Evolutionary conservation across 2,797 vertebrate genomes (phyloP).

Genomic region (Schizothorax lantsangensis): DNA sequence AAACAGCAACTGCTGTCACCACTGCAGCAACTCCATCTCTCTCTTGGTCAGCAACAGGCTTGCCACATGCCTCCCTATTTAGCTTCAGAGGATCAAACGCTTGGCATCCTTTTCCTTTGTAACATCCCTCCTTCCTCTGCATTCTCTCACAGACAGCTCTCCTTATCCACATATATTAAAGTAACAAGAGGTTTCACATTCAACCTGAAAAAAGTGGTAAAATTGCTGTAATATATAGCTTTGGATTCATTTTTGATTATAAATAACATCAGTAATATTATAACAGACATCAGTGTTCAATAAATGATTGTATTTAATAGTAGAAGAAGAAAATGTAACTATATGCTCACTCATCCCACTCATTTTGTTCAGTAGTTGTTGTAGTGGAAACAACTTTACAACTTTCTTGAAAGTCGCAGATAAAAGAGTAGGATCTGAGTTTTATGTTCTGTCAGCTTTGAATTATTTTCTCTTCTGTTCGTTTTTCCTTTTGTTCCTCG

Average conservation of each 20-base stretch:
- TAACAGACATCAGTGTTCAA: background rate
- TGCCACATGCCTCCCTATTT: constrained; percentile 44
- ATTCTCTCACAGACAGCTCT: constrained; percentile 27
- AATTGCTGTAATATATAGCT: background rate
- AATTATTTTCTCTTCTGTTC: background rate
- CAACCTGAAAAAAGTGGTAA: background rate
- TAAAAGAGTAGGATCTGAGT: background rate
- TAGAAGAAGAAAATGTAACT: background rate
- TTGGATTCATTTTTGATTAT: background rate
- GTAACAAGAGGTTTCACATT: constrained; percentile 10
- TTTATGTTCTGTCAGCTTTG: background rate
- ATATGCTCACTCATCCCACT: background rate
- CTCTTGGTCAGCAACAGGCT: constrained; percentile 36
- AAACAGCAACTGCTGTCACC: background rate
- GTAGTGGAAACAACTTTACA: background rate
- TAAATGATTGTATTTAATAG: background rate
- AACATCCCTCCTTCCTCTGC: constrained; percentile 13
- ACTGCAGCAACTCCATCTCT: background rate
- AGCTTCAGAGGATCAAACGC: constrained; percentile 50
- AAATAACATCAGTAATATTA: background rate
- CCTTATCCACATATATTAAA: background rate
- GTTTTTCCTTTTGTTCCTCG: background rate
- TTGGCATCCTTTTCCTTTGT: constrained; percentile 41
- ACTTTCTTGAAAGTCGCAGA: background rate
- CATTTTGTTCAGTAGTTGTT: background rate